Conservation (phyloP, 2,797 vertebrate species). For the Lates japonicus region DNA sequence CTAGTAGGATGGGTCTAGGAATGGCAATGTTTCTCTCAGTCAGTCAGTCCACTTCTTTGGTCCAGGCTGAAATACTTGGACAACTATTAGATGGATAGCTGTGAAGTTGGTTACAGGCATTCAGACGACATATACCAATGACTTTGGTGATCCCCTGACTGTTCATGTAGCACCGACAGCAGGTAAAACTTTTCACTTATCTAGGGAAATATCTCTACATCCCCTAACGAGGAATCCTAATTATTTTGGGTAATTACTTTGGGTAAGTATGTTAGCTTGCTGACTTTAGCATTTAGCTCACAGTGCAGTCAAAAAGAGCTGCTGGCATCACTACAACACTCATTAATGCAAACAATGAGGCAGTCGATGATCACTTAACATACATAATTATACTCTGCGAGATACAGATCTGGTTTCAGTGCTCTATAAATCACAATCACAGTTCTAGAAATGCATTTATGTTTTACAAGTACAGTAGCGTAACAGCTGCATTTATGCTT, state of each 20-base stretch:
- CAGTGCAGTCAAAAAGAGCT: no score
- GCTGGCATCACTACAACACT: not conserved
- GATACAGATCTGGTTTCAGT: not conserved
- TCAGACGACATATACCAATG: not conserved
- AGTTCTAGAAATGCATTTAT: not conserved
- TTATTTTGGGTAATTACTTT: not conserved
- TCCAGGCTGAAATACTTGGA: not conserved
- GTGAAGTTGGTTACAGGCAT: not conserved
- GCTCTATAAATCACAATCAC: not conserved
- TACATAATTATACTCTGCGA: not conserved
- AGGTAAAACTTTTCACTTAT: not conserved
- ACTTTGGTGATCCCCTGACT: not conserved
- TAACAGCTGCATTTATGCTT: conserved; percentile 1
- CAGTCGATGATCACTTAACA: not conserved
- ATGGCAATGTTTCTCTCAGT: not conserved
- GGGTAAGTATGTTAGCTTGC: not conserved
- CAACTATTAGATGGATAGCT: not conserved
- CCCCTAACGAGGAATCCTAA: not conserved
- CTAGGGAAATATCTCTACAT: no score
- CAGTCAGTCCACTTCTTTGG: not conserved
- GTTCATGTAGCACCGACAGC: not conserved
- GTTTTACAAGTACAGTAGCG: not conserved
- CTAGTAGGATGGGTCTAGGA: not conserved
- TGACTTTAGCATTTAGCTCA: not conserved
- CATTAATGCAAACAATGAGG: not conserved